Evolutionary conservation across 2,888 invertebrate species (phyloP).

Genomic region (Coenonympha glycerion): DNA sequence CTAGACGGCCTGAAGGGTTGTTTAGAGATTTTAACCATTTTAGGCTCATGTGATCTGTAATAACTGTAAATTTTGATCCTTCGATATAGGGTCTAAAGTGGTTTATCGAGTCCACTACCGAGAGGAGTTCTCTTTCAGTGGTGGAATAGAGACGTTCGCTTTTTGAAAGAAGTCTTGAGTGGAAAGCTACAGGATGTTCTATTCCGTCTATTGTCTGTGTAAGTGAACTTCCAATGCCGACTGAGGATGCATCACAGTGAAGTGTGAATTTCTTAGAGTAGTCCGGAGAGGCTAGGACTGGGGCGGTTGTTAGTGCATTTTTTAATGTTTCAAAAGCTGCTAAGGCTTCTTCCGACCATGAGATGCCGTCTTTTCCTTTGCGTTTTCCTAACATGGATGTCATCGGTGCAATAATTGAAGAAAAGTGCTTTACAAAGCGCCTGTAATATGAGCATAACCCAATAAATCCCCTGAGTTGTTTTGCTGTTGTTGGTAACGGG

Average conservation of each 20-base stretch:
- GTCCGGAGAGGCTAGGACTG: slow-evolving; percentile 25
- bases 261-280: slow-evolving; percentile 4
- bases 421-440: too few relatives aligned
- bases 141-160: too few relatives aligned
- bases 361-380: too few relatives aligned
- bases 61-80: not conserved
- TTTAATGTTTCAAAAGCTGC: slow-evolving; percentile 21
- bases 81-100: not conserved
- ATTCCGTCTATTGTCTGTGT: slow-evolving; percentile 24
- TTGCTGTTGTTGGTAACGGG: too few relatives aligned
- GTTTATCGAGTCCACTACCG: too few relatives aligned
- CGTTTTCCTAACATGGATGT: too few relatives aligned
- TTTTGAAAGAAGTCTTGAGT: too few relatives aligned
- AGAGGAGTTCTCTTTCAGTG: too few relatives aligned
- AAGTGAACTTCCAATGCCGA: slow-evolving; percentile 27
- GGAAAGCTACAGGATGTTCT: slow-evolving; percentile 26
- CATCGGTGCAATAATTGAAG: too few relatives aligned
- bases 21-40: not conserved
- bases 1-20: not conserved
- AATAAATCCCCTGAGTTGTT: too few relatives aligned
- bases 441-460: too few relatives aligned
- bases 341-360: slow-evolving; percentile 20
- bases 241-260: slow-evolving; percentile 10
- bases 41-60: not conserved
- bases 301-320: slow-evolving; percentile 9